Conservation (phyloP, 2,797 vertebrate genomes). For the Pseudomugil tenellus region DNA sequence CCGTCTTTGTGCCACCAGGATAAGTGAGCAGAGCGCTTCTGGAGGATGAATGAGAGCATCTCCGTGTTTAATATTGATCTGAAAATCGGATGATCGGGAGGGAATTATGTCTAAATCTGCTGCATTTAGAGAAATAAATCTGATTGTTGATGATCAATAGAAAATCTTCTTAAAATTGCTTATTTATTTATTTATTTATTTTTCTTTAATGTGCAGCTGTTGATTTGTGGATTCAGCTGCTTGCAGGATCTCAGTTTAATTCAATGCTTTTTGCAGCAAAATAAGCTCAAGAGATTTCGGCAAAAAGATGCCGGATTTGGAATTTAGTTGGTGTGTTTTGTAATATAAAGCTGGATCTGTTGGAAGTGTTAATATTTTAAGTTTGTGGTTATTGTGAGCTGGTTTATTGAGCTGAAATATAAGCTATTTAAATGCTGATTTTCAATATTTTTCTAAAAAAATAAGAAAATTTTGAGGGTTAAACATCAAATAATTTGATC, state of each 20-base stretch:
- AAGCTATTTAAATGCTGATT: neutral
- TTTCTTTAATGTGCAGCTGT: neutral
- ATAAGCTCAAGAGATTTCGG: slow-evolving; percentile 2
- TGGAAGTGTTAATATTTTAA: neutral
- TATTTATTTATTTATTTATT: neutral
- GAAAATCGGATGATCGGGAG: slow-evolving; percentile 29
- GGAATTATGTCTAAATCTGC: slow-evolving; percentile 18
- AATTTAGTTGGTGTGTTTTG: neutral
- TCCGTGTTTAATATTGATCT: slow-evolving; percentile 23
- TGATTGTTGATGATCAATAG: slow-evolving; percentile 17
- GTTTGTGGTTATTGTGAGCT: neutral
- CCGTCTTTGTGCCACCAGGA: slow-evolving; percentile 46
- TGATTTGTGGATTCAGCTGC: neutral
- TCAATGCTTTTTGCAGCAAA: slow-evolving; percentile 14
- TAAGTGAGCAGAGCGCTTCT: slow-evolving; percentile 28
- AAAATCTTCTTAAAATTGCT: neutral
- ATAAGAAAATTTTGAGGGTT: neutral
- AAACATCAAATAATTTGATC: neutral
- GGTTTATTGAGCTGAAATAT: too few species aligned
- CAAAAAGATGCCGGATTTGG: neutral
- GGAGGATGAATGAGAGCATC: slow-evolving; percentile 12
- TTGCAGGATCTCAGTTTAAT: neutral
- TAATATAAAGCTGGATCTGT: neutral
- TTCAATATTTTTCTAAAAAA: neutral
- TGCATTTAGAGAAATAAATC: slow-evolving; percentile 18